phyloP scores from a whole-genome alignment of 2,113 vertebrate genomes.

The Carlito syrichta region DNA sequence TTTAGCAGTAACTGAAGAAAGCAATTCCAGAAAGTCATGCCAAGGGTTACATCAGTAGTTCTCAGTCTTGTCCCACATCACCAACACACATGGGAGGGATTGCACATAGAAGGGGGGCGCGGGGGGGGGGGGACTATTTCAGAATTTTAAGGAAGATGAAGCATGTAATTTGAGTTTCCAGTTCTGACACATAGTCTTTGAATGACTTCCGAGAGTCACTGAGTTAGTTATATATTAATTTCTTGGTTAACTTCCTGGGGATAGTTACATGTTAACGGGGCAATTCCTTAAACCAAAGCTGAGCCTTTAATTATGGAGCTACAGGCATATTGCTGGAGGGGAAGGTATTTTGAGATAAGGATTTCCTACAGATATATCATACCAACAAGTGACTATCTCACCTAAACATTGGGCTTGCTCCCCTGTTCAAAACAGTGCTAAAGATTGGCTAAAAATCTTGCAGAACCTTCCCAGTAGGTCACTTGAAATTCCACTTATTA shows the following conservation, averaged over 20 bases:
- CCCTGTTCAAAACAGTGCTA: conserved; percentile 48
- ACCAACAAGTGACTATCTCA: neutral
- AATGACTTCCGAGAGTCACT: neutral
- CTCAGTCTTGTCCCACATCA: neutral
- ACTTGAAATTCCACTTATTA: conserved; percentile 67
- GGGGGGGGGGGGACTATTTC: neutral
- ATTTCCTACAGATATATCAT: conserved; percentile 10
- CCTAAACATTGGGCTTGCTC: neutral
- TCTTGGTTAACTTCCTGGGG: neutral
- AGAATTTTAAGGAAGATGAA: neutral
- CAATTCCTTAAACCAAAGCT: conserved; percentile 43
- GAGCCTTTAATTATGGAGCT: conserved; percentile 41
- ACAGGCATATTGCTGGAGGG: neutral
- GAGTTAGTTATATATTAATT: conserved; percentile 27
- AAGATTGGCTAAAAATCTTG: conserved; percentile 47
- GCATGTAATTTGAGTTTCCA: neutral
- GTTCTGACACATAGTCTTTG: neutral
- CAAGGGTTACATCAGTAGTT: neutral
- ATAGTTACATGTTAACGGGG: conserved; percentile 34
- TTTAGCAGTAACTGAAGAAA: neutral
- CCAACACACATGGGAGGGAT: neutral
- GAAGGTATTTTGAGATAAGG: conserved; percentile 47
- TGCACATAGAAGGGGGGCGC: neutral
- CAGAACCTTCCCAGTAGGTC: conserved; percentile 43
- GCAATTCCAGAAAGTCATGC: neutral